Evolutionary conservation across 2,797 vertebrate species (phyloP), one percentile per base, ranked within the genome.

Genomic region (Esox masquinongy): DNA sequence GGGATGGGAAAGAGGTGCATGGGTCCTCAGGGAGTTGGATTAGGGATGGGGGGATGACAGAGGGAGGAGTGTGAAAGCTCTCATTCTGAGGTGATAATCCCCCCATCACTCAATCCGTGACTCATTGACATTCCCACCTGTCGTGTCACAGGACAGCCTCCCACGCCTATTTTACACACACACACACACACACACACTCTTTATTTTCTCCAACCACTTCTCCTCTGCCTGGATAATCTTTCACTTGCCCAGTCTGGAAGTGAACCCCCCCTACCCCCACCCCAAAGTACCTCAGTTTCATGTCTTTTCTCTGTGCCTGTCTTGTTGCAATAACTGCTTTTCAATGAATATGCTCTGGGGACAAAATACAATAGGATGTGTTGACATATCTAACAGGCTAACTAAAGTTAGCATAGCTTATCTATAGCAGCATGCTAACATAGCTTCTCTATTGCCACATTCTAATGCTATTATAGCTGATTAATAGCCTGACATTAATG

Each of bases 81-180:
- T 86, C 79, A 85, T 90, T 85, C 80, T 78, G 73, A 82, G 79
- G 78, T 81, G 79, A 2, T 83, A 85, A 87, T 85, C 85, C 76
- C 16, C 29, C 29, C 50, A 53, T 72, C 50, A 50, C 9, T 56
- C 70, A 19, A 51, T 17, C 70, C 24, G 14, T 16, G 31, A 29
- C 49, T 72, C 70, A 72, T 72, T 72, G 31, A 11, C 47, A 59
- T 19, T 64, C 36, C 16, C 86, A 86, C 75, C 82, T 85, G 79
- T 80, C 72, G 71, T 64, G 71, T 73, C 31, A 73, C 56, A 49
- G 47, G 79, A 85, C 73, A 22, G 68, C 73, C 72, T 16, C 11
- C 71, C 73, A 83, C 78, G 79, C 74, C 72, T 79, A 79, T 43
- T 34, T 31, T 9, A 14, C 12, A 11, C 59, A 29, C n/a, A n/a